Percentiles rank a stretch among this genome's conserved stretches.
phyloP scores from a whole-genome alignment of 2,797 vertebrate genomes.

The Ceyx erithaca region DNA sequence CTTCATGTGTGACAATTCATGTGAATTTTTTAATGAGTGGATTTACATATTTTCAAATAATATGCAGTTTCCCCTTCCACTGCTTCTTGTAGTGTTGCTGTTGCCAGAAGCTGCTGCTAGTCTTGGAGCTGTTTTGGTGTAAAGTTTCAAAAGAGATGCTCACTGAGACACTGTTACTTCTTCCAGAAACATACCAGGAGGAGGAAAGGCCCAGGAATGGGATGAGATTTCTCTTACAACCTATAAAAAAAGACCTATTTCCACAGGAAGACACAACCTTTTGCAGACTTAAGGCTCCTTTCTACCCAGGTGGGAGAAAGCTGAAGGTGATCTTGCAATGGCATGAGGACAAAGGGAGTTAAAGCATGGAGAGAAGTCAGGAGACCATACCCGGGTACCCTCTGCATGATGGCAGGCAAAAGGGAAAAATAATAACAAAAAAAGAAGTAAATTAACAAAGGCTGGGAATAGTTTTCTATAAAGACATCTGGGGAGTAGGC shows the following conservation, averaged over 20 bases:
- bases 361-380: neutral
- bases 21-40: neutral
- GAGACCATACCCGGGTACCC: neutral
- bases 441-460: neutral
- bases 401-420: neutral
- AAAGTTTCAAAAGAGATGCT: neutral
- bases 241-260: neutral
- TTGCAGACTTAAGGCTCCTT: neutral
- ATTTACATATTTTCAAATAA: constrained; percentile 61
- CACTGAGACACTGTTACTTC: neutral
- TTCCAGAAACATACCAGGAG: neutral
- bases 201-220: neutral
- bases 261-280: neutral
- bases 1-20: constrained; percentile 22
- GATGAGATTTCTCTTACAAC: neutral
- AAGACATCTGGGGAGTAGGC: neutral
- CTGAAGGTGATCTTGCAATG: neutral
- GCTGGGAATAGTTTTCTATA: neutral
- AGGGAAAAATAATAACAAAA: neutral
- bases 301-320: neutral
- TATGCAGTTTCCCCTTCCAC: neutral
- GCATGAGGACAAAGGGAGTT: neutral
- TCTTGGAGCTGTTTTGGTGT: neutral
- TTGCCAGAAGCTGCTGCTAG: neutral
- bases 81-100: neutral